Conservation (phyloP, 2,113 vertebrate species). For the Cyphomyrus plagiostoma region DNA sequence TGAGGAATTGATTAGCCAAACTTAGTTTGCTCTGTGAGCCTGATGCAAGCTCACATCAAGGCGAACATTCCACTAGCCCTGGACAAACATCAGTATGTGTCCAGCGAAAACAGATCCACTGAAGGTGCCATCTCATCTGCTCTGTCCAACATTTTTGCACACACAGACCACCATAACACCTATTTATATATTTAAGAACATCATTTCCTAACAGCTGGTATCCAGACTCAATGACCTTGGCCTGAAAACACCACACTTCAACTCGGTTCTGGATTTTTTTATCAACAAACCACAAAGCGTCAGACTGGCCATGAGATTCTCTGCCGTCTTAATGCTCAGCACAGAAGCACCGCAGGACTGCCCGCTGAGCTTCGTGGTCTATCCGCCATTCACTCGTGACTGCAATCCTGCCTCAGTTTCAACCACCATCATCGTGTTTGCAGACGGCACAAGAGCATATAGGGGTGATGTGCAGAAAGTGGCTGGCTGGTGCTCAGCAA, state of each 20-base stretch:
- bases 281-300: neutral
- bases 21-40: neutral
- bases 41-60: neutral
- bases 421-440: neutral
- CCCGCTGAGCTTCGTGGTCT: neutral
- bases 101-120: neutral
- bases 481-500: neutral
- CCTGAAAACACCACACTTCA: neutral
- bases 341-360: neutral
- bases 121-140: neutral
- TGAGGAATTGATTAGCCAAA: neutral
- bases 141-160: neutral
- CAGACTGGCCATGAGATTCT: neutral
- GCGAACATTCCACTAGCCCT: neutral
- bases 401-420: neutral
- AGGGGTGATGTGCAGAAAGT: neutral
- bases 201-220: neutral
- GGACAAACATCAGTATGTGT: neutral
- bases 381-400: neutral
- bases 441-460: neutral
- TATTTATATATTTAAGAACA: neutral
- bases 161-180: neutral
- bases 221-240: neutral
- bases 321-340: neutral
- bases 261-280: neutral